Conservation (phyloP, 2,888 invertebrate genomes). For the Cheilosia impressa region DNA sequence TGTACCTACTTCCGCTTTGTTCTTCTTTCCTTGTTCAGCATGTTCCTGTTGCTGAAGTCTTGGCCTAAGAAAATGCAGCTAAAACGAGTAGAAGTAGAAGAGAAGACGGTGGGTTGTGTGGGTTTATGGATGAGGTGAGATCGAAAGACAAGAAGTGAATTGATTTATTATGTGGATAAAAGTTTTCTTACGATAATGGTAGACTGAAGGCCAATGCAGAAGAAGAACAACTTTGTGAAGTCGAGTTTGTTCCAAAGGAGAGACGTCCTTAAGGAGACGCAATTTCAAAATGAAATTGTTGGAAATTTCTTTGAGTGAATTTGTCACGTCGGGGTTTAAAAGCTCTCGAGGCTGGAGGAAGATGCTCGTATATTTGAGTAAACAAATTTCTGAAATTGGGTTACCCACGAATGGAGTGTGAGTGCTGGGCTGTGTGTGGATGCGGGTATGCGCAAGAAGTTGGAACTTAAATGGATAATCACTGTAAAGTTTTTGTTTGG, state of each 20-base stretch:
- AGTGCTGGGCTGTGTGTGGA: background rate
- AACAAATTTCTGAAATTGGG: constrained; percentile 63
- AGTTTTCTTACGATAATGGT: constrained; percentile 67
- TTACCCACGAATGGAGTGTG: constrained; percentile 16
- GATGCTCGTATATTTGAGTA: constrained; percentile 48
- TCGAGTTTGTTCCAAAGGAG: constrained; percentile 29
- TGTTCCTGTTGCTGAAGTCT: constrained; percentile 58
- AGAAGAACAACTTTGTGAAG: constrained; percentile 46
- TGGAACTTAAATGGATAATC: constrained; percentile 31
- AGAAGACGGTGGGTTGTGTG: background rate
- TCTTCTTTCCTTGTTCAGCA: constrained; percentile 20
- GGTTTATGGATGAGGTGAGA: constrained; percentile 69
- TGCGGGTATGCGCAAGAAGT: constrained; percentile 8
- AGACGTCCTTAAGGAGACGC: constrained; percentile 53
- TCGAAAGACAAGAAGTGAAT: constrained; percentile 73
- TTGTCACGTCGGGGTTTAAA: constrained; percentile 61
- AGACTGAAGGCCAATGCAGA: constrained; percentile 31
- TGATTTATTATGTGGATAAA: constrained; percentile 75
- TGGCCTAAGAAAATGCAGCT: constrained; percentile 48
- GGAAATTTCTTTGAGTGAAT: constrained; percentile 69
- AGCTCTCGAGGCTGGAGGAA: constrained; percentile 13
- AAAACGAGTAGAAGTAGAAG: background rate
- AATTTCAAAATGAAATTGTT: constrained; percentile 69
- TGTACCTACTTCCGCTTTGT: constrained; percentile 29
- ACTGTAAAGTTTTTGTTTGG: constrained; percentile 15